A percentile compares a stretch with the other conserved stretches of the same genome.
phyloP scores from a whole-genome alignment of 2,888 invertebrate species.

The Andrena dorsata region DNA sequence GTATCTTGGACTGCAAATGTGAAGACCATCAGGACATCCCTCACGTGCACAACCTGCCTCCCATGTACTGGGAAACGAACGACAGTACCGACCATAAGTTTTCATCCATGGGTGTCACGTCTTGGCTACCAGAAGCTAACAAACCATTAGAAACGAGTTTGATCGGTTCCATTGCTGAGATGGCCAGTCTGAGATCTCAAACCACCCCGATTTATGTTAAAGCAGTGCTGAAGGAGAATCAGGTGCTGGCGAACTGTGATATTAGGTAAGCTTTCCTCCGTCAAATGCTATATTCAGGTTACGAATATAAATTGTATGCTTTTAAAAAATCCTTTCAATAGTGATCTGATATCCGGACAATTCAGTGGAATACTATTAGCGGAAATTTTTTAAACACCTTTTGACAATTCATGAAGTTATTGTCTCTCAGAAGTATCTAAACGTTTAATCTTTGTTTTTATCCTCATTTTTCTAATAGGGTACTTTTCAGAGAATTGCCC shows the following conservation, averaged over 20 bases:
- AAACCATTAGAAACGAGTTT: slow-evolving; percentile 85
- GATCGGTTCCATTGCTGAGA: slow-evolving; percentile 86
- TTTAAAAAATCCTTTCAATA: too few relatives aligned
- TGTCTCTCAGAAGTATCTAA: too few relatives aligned
- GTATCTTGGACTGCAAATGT: slow-evolving; percentile 79
- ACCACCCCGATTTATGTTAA: slow-evolving; percentile 92
- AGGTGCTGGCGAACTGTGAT: slow-evolving; percentile 88
- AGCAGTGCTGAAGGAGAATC: slow-evolving; percentile 89
- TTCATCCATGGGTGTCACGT: slow-evolving; percentile 86
- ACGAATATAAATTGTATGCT: too few relatives aligned
- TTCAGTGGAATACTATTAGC: too few relatives aligned
- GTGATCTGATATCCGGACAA: too few relatives aligned
- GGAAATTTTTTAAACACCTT: too few relatives aligned
- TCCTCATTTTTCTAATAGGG: too few relatives aligned
- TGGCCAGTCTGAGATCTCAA: slow-evolving; percentile 87
- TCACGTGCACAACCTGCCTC: slow-evolving; percentile 89
- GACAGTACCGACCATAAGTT: slow-evolving; percentile 83
- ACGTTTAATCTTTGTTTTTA: too few relatives aligned
- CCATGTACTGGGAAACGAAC: slow-evolving; percentile 88
- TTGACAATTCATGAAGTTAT: too few relatives aligned
- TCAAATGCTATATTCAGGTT: too few relatives aligned
- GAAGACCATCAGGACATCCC: slow-evolving; percentile 79
- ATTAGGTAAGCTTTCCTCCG: slow-evolving; percentile 84
- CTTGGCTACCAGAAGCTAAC: slow-evolving; percentile 88
- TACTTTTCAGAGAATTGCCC: neutral